phyloP scores from a whole-genome alignment of 2,797 vertebrate genomes.

The Chaenodraco wilsoni region DNA sequence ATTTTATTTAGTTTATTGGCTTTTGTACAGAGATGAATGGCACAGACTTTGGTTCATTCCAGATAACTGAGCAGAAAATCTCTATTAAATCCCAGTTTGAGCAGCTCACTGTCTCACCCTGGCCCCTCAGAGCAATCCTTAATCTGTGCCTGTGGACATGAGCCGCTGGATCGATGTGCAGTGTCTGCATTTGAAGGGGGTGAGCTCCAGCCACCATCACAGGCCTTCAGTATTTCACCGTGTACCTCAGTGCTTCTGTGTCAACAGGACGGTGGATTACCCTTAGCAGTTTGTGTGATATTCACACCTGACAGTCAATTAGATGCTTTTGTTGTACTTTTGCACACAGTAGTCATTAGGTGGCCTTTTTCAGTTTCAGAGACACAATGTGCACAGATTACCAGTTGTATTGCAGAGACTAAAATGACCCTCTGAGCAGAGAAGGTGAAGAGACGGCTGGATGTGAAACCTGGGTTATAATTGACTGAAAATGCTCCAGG shows the following conservation, averaged over 20 bases:
- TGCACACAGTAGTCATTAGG: background rate
- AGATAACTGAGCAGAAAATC: slow-evolving; percentile 34
- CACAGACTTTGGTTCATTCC: slow-evolving; percentile 5
- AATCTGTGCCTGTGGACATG: slow-evolving; percentile 2
- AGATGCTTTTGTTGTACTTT: background rate
- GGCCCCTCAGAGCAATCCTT: slow-evolving; percentile 28
- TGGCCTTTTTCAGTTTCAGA: background rate
- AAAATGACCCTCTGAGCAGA: slow-evolving; percentile 17
- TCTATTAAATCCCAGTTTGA: slow-evolving; percentile 37
- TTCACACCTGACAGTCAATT: slow-evolving; percentile 3
- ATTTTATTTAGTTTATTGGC: slow-evolving; percentile 14
- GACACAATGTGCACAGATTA: background rate
- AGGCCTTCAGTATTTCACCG: slow-evolving; percentile 15
- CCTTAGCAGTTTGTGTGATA: slow-evolving; percentile 17
- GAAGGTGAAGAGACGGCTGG: slow-evolving; percentile 15
- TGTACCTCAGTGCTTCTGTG: slow-evolving; percentile 10
- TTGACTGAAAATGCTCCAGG: background rate
- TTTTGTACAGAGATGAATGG: slow-evolving; percentile 12
- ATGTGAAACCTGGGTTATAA: slow-evolving; percentile 9
- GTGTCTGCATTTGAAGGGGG: slow-evolving; percentile 40
- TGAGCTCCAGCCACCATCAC: slow-evolving; percentile 17
- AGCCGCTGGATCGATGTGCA: slow-evolving; percentile 26
- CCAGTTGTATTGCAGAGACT: slow-evolving; percentile 9
- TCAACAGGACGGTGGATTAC: slow-evolving; percentile 8
- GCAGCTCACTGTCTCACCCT: slow-evolving; percentile 24